phyloP scores from a whole-genome alignment of 1,140 invertebrate species.

The Papilio polytes region DNA sequence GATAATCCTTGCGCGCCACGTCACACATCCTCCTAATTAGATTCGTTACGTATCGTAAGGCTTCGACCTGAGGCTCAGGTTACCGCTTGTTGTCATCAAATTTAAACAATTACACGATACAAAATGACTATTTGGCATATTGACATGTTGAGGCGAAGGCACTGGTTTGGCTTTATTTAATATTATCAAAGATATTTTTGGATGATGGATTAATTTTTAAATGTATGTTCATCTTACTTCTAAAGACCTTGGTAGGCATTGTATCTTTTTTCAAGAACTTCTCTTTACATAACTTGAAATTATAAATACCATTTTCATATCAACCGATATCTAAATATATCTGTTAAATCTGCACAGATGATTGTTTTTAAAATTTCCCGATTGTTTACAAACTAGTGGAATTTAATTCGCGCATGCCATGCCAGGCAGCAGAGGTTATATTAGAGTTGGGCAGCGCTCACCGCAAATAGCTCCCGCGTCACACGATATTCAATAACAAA shows the following conservation, averaged over 20 bases:
- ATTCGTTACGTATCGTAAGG: constrained; percentile 11
- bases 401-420: neutral
- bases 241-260: too few relatives aligned
- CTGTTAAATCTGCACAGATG: neutral
- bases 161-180: too few relatives aligned
- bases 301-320: neutral
- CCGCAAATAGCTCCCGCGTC: constrained; percentile 17
- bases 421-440: neutral
- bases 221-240: too few relatives aligned
- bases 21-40: constrained; percentile 7
- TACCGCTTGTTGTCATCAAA: neutral
- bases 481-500: constrained; percentile 13
- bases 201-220: too few relatives aligned
- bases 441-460: neutral
- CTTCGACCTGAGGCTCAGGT: neutral
- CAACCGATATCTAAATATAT: neutral
- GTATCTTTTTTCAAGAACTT: too few relatives aligned
- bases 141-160: neutral
- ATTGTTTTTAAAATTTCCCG: neutral
- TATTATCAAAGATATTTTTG: too few relatives aligned
- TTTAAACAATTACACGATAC: neutral
- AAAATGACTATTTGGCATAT: neutral
- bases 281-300: too few relatives aligned
- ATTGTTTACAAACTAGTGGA: neutral
- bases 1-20: neutral